A percentile compares a stretch with the other conserved stretches of the same genome.
Conservation (phyloP, 2,888 invertebrate genomes). For the Ephialtes manifestator region DNA sequence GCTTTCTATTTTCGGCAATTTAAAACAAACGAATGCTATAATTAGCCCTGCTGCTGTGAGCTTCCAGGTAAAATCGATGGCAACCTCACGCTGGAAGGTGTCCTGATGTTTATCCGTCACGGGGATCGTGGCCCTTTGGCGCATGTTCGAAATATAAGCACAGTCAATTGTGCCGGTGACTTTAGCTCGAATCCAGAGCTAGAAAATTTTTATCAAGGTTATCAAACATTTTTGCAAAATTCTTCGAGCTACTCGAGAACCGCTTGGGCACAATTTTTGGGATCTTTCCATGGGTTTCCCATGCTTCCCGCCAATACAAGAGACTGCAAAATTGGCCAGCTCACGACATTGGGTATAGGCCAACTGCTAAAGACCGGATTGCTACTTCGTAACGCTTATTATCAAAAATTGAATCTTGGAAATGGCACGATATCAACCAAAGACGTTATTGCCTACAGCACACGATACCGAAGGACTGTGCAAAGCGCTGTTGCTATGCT, state of each 20-base stretch:
- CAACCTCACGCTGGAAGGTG: conserved; percentile 90
- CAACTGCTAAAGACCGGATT: conserved; percentile 94
- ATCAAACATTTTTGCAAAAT: conserved; percentile 81
- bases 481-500: conserved; percentile 95
- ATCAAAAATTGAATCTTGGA: conserved; percentile 85
- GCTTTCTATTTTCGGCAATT: not conserved
- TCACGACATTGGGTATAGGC: conserved; percentile 93
- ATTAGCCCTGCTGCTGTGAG: conserved; percentile 63
- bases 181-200: conserved; percentile 77
- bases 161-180: conserved; percentile 91
- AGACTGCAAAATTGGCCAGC: conserved; percentile 93
- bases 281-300: conserved; percentile 95
- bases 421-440: conserved; percentile 86
- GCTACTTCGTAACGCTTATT: conserved; percentile 88
- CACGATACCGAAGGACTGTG: conserved; percentile 95
- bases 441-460: conserved; percentile 92
- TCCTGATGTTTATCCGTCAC: conserved; percentile 93
- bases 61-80: conserved; percentile 86
- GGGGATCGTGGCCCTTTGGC: conserved; percentile 96
- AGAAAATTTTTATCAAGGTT: conserved; percentile 79
- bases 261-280: conserved; percentile 91
- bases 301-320: conserved; percentile 90
- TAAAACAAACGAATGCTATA: not conserved
- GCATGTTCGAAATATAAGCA: conserved; percentile 92
- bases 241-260: conserved; percentile 79